Evolutionary conservation across 2,797 vertebrate species (phyloP), one percentile per base, ranked within the genome.

Genomic region (Corythornis leucogaster): DNA sequence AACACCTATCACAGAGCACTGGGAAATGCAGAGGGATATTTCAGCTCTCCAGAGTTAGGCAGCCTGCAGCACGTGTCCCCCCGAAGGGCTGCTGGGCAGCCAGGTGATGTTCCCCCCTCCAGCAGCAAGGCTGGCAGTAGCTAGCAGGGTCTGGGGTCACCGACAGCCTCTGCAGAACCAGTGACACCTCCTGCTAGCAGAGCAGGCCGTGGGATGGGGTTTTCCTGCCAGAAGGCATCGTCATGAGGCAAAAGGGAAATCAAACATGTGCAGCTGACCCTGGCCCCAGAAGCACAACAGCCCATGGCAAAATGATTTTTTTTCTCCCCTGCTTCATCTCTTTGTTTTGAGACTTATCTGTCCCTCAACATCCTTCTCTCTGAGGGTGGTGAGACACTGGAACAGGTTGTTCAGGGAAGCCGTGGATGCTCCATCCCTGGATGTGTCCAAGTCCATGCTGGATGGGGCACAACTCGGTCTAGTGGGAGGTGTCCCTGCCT

Each of bases 231-330:
- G 38, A 43, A 45, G 14, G 24, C 51, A 46, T 26, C 2, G 0
- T 30, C 8, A 0, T 6, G n/a, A 64, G 73, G 46, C 25, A 42
- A 64, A 40, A 4, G 30, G 22, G 58, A 46, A 66, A 66, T 18
- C 5, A 35, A 66, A 54, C 30, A 13, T 0, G 3, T 45, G 40
- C 45, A 11, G 46, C 53, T 15, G 33, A 89, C 61, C 54, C 40
- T 5, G 4, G 18, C 53, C 40, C 73, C 33, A n/a, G 48, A 35
- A 73, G 15, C 67, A 9, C 26, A n/a, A 18, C 2, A 7, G 26
- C 1, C 1, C 38, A 40, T 0, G 5, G 31, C 17, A 6, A 8
- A 19, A 26, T 21, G 12, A 26, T 73, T 42, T 33, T 40, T 45
- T 45, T 5, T 28, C 28, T 55, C 50, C 51, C 8, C n/a, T 11